Evolutionary conservation across 2,797 vertebrate genomes (phyloP).

Genomic region (Cichlasoma orientale): DNA sequence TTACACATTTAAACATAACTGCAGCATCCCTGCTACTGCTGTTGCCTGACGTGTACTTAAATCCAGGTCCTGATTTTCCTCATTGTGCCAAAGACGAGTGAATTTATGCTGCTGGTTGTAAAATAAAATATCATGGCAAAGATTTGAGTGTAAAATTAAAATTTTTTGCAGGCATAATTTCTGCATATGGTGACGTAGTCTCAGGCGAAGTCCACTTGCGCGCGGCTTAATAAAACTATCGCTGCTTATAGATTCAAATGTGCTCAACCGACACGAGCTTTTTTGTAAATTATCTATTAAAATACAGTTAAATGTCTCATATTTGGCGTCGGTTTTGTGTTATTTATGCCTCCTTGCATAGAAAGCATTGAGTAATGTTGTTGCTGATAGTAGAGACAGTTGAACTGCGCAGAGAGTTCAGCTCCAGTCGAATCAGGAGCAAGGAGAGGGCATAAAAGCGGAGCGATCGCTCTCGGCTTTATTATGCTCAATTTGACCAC

Average conservation of each 20-base stretch:
- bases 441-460: slow-evolving; percentile 77
- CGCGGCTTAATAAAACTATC: slow-evolving; percentile 55
- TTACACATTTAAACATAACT: not conserved
- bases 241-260: slow-evolving; percentile 26
- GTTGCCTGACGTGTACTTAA: not conserved
- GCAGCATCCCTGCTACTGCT: not conserved
- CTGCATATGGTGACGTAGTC: slow-evolving; percentile 69
- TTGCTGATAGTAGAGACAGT: slow-evolving; percentile 74
- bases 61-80: not conserved
- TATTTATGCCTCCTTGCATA: slow-evolving; percentile 40
- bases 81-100: not conserved
- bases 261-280: not conserved
- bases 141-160: slow-evolving; percentile 4
- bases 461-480: slow-evolving; percentile 74
- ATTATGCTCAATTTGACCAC: slow-evolving; percentile 82
- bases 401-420: slow-evolving; percentile 86
- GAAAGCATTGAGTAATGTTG: slow-evolving; percentile 69
- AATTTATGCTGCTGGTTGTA: not conserved
- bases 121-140: not conserved
- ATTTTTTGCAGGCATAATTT: slow-evolving; percentile 55
- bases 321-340: not conserved
- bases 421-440: slow-evolving; percentile 80
- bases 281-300: not conserved
- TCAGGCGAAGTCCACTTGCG: slow-evolving; percentile 68
- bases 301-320: not conserved